These are phyloP conservation scores for Zaprionus capensis DNA, from an alignment of 1,140 invertebrate species.

Conservation along the genomic window DNA sequence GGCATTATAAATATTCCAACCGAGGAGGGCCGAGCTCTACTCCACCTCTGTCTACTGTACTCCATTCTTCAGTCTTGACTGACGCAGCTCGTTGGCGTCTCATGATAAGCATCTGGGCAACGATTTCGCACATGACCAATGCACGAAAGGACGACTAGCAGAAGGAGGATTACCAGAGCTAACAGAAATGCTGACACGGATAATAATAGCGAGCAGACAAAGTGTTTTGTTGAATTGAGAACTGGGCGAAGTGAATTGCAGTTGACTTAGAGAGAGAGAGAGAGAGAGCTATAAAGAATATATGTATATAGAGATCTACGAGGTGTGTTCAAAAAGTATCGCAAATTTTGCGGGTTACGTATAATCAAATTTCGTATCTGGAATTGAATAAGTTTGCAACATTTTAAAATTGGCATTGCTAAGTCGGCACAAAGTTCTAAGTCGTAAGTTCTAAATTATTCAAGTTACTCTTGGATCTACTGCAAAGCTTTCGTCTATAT, in stretches of 20 bases:
- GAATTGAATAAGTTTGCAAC: too few relatives aligned
- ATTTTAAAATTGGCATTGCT: too few relatives aligned
- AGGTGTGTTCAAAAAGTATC: too few relatives aligned
- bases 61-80: neutral
- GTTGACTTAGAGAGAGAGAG: neutral
- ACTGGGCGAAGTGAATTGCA: neutral
- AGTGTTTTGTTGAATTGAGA: slow-evolving; percentile 15
- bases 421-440: too few relatives aligned
- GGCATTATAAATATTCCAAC: slow-evolving; percentile 76
- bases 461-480: too few relatives aligned
- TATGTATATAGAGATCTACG: neutral
- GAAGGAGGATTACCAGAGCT: slow-evolving; percentile 45
- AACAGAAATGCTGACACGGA: slow-evolving; percentile 70
- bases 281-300: neutral
- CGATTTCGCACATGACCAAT: slow-evolving; percentile 72
- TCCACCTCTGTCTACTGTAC: neutral
- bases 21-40: slow-evolving; percentile 7
- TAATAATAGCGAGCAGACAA: slow-evolving; percentile 44
- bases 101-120: slow-evolving; percentile 73
- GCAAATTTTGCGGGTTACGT: too few relatives aligned
- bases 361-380: too few relatives aligned
- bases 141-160: slow-evolving; percentile 4
- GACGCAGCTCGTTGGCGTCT: slow-evolving; percentile 40
- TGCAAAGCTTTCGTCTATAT: too few relatives aligned
- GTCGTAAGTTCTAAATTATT: too few relatives aligned